Base-by-base conservation (phyloP, 2,797 vertebrate species). In the Dendrocincla fuliginosa region DNA sequence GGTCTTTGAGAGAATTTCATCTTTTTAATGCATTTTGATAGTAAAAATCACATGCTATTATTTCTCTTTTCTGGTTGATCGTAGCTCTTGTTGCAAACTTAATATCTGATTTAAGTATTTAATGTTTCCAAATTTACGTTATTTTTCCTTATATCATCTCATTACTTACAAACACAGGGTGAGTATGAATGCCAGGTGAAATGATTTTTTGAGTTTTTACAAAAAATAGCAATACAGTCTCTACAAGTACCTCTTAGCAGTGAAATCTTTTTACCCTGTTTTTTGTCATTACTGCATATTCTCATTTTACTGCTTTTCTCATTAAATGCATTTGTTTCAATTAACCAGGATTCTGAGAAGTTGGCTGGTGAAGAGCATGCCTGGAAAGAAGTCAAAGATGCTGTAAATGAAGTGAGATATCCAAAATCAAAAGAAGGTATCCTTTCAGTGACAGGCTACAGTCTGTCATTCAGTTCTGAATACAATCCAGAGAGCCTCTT, bases 381-480 rank as follows among this genome's bases (percentile, higher is more conserved):
- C 17, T 99, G 98, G 98, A 97, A 95, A 77, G 97, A 94, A 67
- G 96, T 99, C 92, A 98, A 97, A 96, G 98, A 98, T 41, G 97
- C 97, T 57, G 87, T 99, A 42, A 97, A 98, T 84, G 95, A 95
- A 94, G 97, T 99, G 67, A 98, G 98, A 94, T 97, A 96, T 52
- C 98, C 99, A 49, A 98, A 98, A 92, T 97, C 97, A 27, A 97
- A 98, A 55, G 97, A 97, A 59, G 94, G 99, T 99, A 99, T 99
- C 99, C 98, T 99, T 99, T 96, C 5, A 22, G 24, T 75, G 27
- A 14, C 28, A 76, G 18, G 41, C 24, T 80, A 18, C 30, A 53
- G 24, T 27, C 16, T 57, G 37, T 53, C 49, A 22, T 47, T 63
- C 42, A 19, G n/a, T 42, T 81, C 9, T 82, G 65, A 59, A 63